Percentiles rank a stretch among this genome's conserved stretches.
These are phyloP conservation scores for Sebastes iracundus DNA, from an alignment of 2,797 vertebrate genomes.

Conservation along the genomic window DNA sequence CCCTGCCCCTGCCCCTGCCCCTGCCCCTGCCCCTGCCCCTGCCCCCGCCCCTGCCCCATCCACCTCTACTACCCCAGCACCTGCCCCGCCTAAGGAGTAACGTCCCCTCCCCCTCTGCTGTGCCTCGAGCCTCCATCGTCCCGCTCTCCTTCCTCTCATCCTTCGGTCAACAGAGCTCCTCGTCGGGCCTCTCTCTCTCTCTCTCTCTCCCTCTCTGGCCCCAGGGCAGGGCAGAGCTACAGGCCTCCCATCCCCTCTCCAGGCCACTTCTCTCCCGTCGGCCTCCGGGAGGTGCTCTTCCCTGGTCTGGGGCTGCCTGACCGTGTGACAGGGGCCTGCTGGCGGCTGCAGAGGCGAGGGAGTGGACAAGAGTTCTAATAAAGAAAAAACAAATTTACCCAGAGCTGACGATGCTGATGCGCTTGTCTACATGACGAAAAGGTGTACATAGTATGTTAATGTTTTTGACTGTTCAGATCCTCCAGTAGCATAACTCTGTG, in stretches of 20 bases:
- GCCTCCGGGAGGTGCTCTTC: constrained; percentile 92
- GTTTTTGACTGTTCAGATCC: constrained; percentile 96
- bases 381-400: constrained; percentile 86
- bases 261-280: constrained; percentile 79
- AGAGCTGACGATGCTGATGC: constrained; percentile 90
- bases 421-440: constrained; percentile 95
- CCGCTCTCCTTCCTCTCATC: constrained; percentile 82
- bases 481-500: constrained; percentile 91
- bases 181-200: constrained; percentile 74
- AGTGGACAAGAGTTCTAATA: constrained; percentile 93
- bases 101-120: constrained; percentile 79
- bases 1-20: constrained; percentile 73
- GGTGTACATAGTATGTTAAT: constrained; percentile 99
- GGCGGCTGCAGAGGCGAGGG: constrained; percentile 95
- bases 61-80: constrained; percentile 51
- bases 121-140: constrained; percentile 80
- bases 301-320: constrained; percentile 87
- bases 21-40: constrained; percentile 81
- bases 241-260: constrained; percentile 90
- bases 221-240: constrained; percentile 82
- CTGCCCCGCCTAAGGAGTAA: constrained; percentile 96
- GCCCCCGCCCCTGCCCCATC: constrained; percentile 79
- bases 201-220: constrained; percentile 51
- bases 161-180: constrained; percentile 84
- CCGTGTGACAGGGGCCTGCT: constrained; percentile 89